Base-by-base conservation (phyloP, 2,888 invertebrate genomes). In the Xanthostigma xanthostigma region DNA sequence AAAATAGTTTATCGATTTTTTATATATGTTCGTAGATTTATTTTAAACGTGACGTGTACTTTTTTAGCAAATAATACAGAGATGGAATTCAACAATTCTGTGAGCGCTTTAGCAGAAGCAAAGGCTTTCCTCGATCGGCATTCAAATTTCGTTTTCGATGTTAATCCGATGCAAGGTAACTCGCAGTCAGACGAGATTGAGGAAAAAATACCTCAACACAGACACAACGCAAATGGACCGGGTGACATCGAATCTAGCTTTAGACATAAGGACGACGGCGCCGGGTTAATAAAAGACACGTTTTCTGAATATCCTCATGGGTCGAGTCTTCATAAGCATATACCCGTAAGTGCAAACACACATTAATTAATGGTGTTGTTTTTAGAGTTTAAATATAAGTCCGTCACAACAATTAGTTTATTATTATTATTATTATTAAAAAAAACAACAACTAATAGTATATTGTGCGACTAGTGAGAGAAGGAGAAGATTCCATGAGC, bases 221-320 rank as follows among this genome's bases (percentile, higher is more conserved):
- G 34, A 27, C 17, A 33, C n/a, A 12, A 27, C 11, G 42, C 46
- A 62, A 62, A 56, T 62, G 60, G 52, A 59, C 27, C 27, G 3
- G 27, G 27, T 27, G 55, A 56, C 36, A 53, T 53, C 9, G 35
- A 34, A 36, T 55, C 58, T 0, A 63, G 55, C 56, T 67, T 67
- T 53, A 55, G 66, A 36, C 66, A 67, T 48, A 66, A 64, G 55
- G 50, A 53, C 50, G 61, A 61, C 39, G 58, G 59, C 43, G 54
- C 57, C 49, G 61, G 60, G 12, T 56, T 62, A 17, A 51, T 62
- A 6, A 45, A 50, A 41, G 46, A 50, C 12, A 46, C 50, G 10
- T 36, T 48, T 35, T 34, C 49, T 17, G 49, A 45, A 48, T 33
- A 17, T 12, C 42, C 48, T 1, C 48, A 48, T 48, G 48, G 48